phyloP scores from a whole-genome alignment of 2,113 vertebrate species.

The Todiramphus chloris region DNA sequence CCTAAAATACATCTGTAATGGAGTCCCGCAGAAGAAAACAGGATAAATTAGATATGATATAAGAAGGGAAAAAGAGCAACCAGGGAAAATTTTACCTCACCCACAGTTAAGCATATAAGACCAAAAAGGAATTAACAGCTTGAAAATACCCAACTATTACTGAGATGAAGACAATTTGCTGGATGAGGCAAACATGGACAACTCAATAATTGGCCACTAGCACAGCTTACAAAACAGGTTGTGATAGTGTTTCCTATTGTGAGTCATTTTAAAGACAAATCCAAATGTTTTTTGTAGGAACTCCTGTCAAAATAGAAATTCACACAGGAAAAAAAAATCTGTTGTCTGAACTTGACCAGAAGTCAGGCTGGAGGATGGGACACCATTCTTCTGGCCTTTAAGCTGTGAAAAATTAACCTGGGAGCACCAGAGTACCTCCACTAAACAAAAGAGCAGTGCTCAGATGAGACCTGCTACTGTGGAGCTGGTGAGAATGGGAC shows the following conservation, averaged over 20 bases:
- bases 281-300: not conserved
- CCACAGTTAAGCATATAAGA: not conserved
- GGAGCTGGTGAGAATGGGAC: not conserved
- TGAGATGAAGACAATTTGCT: not conserved
- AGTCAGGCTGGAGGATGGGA: not conserved
- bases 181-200: not conserved
- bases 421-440: not conserved
- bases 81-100: not conserved
- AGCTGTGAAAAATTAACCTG: not conserved
- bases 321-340: not conserved
- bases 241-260: not conserved
- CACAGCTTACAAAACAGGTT: not conserved
- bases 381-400: not conserved
- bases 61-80: not conserved
- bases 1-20: not conserved
- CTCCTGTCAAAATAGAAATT: not conserved
- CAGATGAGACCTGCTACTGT: not conserved
- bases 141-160: not conserved
- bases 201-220: not conserved
- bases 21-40: not conserved
- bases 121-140: not conserved
- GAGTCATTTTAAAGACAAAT: not conserved
- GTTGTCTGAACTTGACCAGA: not conserved
- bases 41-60: not conserved
- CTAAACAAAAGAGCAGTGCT: not conserved